Evolutionary conservation across 2,113 vertebrate species (phyloP).

Genomic region (Cariama cristata): DNA sequence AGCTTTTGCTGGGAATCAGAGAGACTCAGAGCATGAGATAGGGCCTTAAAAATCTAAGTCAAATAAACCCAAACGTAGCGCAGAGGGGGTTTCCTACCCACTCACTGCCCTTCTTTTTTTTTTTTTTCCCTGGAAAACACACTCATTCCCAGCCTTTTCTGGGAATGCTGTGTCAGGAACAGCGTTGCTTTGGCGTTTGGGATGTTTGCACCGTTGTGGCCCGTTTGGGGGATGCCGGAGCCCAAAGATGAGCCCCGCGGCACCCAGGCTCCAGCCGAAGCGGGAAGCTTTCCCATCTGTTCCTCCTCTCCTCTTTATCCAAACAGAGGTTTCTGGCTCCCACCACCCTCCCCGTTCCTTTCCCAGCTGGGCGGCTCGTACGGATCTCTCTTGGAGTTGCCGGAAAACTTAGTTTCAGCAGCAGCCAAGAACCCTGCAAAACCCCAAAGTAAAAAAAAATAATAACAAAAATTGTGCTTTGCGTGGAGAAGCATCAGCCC

Average conservation of each 20-base stretch:
- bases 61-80: background rate
- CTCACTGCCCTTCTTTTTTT: background rate
- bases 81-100: background rate
- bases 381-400: background rate
- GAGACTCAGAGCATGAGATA: background rate
- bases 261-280: fast-evolving
- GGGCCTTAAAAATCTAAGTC: background rate
- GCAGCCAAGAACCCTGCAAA: background rate
- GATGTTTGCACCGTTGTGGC: background rate
- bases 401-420: background rate
- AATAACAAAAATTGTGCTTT: fast-evolving
- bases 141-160: background rate
- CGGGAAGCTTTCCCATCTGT: background rate
- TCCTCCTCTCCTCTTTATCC: background rate
- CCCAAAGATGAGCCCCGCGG: background rate
- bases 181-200: fast-evolving
- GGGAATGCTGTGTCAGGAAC: background rate
- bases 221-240: background rate
- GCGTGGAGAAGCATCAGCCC: background rate
- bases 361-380: background rate
- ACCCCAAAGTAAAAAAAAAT: background rate
- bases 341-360: background rate
- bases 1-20: background rate
- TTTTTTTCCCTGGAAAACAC: background rate
- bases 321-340: background rate